Base-by-base conservation (phyloP, 2,888 invertebrate genomes). In the Micoletzkya japonica region DNA sequence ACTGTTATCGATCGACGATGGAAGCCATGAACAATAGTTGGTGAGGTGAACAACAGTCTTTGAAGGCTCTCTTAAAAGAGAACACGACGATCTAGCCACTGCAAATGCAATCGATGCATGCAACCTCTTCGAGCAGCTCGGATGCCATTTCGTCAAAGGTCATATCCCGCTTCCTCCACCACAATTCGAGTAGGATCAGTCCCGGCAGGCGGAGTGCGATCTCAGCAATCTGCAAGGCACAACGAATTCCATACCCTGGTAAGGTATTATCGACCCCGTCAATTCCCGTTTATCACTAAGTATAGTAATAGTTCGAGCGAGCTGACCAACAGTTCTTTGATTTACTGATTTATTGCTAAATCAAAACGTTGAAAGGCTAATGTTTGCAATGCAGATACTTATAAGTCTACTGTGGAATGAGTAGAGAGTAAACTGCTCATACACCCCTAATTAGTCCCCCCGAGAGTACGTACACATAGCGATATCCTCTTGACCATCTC, bases 111-210 rank as follows among this genome's bases (percentile, higher is more conserved):
- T 26, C 50, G 4, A 24, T 56, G 26, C 7, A 28, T 20, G 14
- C 10, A 24, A 75, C 74, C 66, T 72, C 71, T 17, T 74, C 69
- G 14, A 81, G 66, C 61, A 81, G 73, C 24, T 75, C 70, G 52
- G 77, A 73, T 3, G 76, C 75, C 34, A 81, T 73, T 39, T 80
- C 77, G 20, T 76, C 75, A 54, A 80, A 77, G 3, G 74, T 74
- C 6, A 74, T 64, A 54, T 77, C 81, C 59, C 76, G 73, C 70
- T 80, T 79, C 54, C 80, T 63, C 80, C 80, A 82, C 73, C 80
- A 77, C 24, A 82, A 67, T 57, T 82, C 82, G 17, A 82, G 73
- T 28, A 82, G 70, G 7, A 82, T 69, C 14, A 81, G 70, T 6
- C 80, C 82, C 2, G 82, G 82, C 1, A 82, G 73, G 7, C 80